phyloP scores from a whole-genome alignment of 2,797 vertebrate species.

The Astyanax mexicanus region DNA sequence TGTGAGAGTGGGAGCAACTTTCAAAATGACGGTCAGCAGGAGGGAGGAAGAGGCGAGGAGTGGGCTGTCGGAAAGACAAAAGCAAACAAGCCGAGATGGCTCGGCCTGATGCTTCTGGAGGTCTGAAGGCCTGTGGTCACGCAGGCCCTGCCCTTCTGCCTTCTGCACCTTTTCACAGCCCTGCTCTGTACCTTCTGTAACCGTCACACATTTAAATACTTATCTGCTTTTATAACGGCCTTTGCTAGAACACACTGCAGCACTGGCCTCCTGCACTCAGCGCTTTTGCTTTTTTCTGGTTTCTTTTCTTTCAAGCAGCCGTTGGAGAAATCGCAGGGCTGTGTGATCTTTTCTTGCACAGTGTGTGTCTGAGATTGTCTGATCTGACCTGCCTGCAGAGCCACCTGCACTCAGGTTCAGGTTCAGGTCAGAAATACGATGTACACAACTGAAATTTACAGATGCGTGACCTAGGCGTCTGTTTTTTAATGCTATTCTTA shows the following conservation, averaged over 20 bases:
- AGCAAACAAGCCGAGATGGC: not conserved
- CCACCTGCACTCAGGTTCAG: too few relatives aligned
- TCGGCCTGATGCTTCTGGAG: not conserved
- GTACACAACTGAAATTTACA: too few relatives aligned
- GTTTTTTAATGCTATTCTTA: too few relatives aligned
- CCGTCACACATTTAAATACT: slow-evolving; percentile 3
- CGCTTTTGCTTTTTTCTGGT: slow-evolving; percentile 4
- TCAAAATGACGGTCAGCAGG: not conserved
- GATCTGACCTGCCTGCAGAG: too few relatives aligned
- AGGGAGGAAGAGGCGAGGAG: not conserved
- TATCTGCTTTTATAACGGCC: not conserved
- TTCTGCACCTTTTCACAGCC: not conserved
- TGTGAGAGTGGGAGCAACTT: not conserved
- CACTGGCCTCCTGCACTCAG: not conserved
- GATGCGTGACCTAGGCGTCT: too few relatives aligned
- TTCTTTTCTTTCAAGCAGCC: not conserved
- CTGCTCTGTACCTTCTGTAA: not conserved
- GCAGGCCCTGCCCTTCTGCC: not conserved
- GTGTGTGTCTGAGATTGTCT: too few relatives aligned
- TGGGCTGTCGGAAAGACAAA: not conserved
- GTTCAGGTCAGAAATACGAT: not conserved
- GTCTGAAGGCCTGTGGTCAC: not conserved
- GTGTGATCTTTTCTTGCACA: not conserved
- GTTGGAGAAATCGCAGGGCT: not conserved
- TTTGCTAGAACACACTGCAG: not conserved